Evolutionary conservation across 2,113 vertebrate genomes (phyloP).

Genomic region (Otus sunia): DNA sequence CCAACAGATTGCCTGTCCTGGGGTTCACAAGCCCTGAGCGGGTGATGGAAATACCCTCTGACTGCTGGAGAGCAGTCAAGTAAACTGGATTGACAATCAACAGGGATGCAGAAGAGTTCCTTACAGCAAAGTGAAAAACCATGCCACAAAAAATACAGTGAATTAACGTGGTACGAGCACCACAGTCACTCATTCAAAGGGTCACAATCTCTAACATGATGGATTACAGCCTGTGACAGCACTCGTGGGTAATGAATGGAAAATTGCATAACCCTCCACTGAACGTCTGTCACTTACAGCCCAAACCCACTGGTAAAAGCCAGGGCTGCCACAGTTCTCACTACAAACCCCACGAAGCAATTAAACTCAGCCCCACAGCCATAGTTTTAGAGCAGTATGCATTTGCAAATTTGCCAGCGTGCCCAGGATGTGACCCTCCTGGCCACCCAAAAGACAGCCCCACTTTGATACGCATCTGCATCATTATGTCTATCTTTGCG

Average conservation of each 20-base stretch:
- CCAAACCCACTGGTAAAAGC: not conserved
- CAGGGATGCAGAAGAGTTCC: not conserved
- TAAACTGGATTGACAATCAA: not conserved
- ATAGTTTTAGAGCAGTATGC: not conserved
- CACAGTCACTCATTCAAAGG: not conserved
- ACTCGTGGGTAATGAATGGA: not conserved
- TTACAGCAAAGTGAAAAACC: not conserved
- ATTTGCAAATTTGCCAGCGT: not conserved
- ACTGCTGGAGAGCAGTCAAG: not conserved
- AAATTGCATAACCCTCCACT: not conserved
- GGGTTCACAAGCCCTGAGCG: not conserved
- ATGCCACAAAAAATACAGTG: not conserved
- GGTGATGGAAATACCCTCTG: not conserved
- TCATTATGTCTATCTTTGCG: not conserved
- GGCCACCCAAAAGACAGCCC: not conserved
- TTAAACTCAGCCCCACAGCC: not conserved
- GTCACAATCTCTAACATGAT: not conserved
- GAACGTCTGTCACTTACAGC: not conserved
- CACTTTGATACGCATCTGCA: not conserved
- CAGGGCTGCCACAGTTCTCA: not conserved
- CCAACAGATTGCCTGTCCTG: rapidly evolving
- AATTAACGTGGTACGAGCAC: not conserved
- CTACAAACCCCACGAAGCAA: not conserved
- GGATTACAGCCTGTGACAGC: not conserved
- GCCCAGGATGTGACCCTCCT: not conserved